phyloP scores from a whole-genome alignment of 1,140 invertebrate genomes.

The Polypedilum vanderplanki region DNA sequence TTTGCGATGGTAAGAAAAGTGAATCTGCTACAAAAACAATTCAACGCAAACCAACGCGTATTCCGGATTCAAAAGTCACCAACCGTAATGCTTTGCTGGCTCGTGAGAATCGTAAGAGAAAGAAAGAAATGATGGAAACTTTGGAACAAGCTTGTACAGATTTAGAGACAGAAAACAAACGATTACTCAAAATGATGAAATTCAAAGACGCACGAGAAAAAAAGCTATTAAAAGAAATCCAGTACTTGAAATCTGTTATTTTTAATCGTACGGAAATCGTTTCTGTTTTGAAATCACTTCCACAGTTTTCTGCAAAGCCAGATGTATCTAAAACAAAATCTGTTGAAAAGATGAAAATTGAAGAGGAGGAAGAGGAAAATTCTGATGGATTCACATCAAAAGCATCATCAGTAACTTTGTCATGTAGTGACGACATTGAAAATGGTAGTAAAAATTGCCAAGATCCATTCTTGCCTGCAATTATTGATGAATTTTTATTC shows the following conservation, averaged over 20 bases:
- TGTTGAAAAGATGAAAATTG: constrained; percentile 33
- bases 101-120: constrained; percentile 50
- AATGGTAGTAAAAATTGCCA: background rate
- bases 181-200: constrained; percentile 44
- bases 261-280: constrained; percentile 47
- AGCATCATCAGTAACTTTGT: background rate
- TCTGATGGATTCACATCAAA: background rate
- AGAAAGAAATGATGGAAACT: constrained; percentile 50
- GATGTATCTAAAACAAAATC: constrained; percentile 25
- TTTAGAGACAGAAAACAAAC: constrained; percentile 46
- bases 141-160: constrained; percentile 47
- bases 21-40: background rate
- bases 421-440: constrained; percentile 5
- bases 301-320: constrained; percentile 31
- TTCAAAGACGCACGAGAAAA: constrained; percentile 45
- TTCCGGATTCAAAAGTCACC: constrained; percentile 37
- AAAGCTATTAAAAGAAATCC: constrained; percentile 46
- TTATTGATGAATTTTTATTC: constrained; percentile 34
- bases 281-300: constrained; percentile 41
- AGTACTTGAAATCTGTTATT: constrained; percentile 49
- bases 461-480: constrained; percentile 34
- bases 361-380: constrained; percentile 31
- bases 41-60: constrained; percentile 36
- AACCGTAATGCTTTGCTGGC: constrained; percentile 51
- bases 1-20: background rate